phyloP scores from a whole-genome alignment of 2,888 invertebrate genomes.

The Euproctis similis region DNA sequence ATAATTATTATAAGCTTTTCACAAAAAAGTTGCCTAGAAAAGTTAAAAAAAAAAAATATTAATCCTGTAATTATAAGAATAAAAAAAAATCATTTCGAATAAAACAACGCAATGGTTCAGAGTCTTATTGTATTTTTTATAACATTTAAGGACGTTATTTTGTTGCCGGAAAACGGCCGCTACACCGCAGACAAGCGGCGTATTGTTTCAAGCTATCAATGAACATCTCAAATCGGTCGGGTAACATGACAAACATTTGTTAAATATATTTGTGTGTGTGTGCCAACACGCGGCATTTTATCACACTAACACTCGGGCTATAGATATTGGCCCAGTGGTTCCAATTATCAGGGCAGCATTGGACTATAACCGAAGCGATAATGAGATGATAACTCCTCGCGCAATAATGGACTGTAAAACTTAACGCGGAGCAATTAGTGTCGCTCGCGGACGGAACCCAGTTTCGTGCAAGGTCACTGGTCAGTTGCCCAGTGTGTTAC shows the following conservation, averaged over 20 bases:
- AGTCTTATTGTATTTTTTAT: no score
- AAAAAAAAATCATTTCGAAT: no score
- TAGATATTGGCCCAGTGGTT: slow-evolving; percentile 63
- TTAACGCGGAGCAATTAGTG: slow-evolving; percentile 34
- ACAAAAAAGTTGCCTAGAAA: no score
- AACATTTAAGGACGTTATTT: no score
- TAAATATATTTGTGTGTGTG: slow-evolving; percentile 14
- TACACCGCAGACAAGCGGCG: no score
- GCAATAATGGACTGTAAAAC: slow-evolving; percentile 45
- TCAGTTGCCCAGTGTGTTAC: no score
- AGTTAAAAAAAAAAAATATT: no score
- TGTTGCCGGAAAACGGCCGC: no score
- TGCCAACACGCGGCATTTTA: slow-evolving; percentile 32
- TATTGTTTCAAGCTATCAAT: no score
- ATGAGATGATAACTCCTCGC: slow-evolving; percentile 12
- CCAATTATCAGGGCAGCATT: slow-evolving; percentile 54
- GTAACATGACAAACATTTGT: slow-evolving; percentile 24
- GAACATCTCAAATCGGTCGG: slow-evolving; percentile 15
- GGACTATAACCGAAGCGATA: slow-evolving; percentile 56
- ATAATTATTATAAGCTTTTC: no score
- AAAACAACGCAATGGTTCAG: no score
- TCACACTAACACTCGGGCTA: slow-evolving; percentile 31
- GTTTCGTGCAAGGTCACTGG: slow-evolving; percentile 50
- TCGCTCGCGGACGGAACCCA: slow-evolving; percentile 21
- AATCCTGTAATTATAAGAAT: no score